These are phyloP conservation scores for Agapostemon virescens DNA, from an alignment of 2,888 invertebrate genomes.

Conservation along the genomic window DNA sequence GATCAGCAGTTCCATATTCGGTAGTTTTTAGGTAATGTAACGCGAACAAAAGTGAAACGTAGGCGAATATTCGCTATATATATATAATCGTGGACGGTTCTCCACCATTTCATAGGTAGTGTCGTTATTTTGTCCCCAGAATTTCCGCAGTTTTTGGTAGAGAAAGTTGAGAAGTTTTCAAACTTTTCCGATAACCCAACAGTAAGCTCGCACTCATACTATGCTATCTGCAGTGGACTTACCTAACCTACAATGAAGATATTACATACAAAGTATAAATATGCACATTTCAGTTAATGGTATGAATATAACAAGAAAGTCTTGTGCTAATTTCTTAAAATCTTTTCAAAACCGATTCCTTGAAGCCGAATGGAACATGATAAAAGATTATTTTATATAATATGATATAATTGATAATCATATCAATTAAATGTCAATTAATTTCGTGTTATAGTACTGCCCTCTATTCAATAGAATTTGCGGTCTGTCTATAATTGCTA, in stretches of 20 bases:
- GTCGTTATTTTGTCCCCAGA: not conserved
- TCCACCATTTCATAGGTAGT: not conserved
- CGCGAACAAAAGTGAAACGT: not conserved
- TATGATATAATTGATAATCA: too few species aligned
- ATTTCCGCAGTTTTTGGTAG: not conserved
- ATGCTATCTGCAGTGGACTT: not conserved
- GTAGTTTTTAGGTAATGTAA: not conserved
- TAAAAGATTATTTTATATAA: not conserved
- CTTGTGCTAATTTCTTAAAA: not conserved
- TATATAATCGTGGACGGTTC: not conserved
- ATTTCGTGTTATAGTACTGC: not conserved
- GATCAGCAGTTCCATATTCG: not conserved
- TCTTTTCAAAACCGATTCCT: not conserved
- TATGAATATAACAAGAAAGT: not conserved
- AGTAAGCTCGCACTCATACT: not conserved
- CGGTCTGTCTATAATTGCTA: too few species aligned
- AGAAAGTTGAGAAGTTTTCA: not conserved
- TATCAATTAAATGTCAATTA: constrained; percentile 5
- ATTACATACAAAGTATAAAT: not conserved
- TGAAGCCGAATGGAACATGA: not conserved
- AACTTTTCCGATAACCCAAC: constrained; percentile 1
- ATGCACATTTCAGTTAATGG: not conserved
- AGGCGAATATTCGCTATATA: not conserved
- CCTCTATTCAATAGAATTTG: not conserved
- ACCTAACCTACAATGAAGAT: not conserved